These are phyloP conservation scores for Erpetoichthys calabaricus DNA, from an alignment of 2,797 vertebrate species.

Conservation along the genomic window DNA sequence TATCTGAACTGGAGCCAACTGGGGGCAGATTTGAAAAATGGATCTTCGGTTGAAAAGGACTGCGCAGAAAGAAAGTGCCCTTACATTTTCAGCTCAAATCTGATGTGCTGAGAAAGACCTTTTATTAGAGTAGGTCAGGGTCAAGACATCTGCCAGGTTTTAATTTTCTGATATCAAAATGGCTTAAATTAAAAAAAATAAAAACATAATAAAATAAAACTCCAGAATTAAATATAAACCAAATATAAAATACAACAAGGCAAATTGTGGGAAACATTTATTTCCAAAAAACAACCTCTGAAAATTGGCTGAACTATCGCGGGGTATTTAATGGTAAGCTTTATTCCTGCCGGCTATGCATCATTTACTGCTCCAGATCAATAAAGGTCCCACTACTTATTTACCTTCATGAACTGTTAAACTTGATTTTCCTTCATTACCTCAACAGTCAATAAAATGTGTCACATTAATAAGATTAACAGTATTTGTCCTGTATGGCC, in stretches of 20 bases:
- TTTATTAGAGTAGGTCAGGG: too few relatives aligned
- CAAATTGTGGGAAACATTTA: too few relatives aligned
- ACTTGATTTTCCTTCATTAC: slow-evolving; percentile 44
- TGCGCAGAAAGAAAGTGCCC: slow-evolving; percentile 34
- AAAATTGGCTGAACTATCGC: too few relatives aligned
- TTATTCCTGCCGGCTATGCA: slow-evolving; percentile 33
- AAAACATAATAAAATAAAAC: too few relatives aligned
- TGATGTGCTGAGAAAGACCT: background rate
- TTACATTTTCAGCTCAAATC: slow-evolving; percentile 11
- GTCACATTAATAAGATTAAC: slow-evolving; percentile 52
- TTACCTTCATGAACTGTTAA: slow-evolving; percentile 54
- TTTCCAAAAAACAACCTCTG: too few relatives aligned
- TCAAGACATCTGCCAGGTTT: too few relatives aligned
- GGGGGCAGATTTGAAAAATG: slow-evolving; percentile 43
- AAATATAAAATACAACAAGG: too few relatives aligned
- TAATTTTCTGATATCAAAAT: too few relatives aligned
- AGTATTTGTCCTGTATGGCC: slow-evolving; percentile 39
- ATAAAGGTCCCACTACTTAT: slow-evolving; percentile 48
- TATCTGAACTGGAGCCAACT: slow-evolving; percentile 25
- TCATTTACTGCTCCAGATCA: slow-evolving; percentile 48
- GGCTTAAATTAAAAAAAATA: too few relatives aligned
- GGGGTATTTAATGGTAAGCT: too few relatives aligned
- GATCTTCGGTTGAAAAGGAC: slow-evolving; percentile 42
- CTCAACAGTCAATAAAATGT: slow-evolving; percentile 46
- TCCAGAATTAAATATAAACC: too few relatives aligned